Conservation (phyloP, 2,113 vertebrate genomes). For the Platichthys flesus region DNA sequence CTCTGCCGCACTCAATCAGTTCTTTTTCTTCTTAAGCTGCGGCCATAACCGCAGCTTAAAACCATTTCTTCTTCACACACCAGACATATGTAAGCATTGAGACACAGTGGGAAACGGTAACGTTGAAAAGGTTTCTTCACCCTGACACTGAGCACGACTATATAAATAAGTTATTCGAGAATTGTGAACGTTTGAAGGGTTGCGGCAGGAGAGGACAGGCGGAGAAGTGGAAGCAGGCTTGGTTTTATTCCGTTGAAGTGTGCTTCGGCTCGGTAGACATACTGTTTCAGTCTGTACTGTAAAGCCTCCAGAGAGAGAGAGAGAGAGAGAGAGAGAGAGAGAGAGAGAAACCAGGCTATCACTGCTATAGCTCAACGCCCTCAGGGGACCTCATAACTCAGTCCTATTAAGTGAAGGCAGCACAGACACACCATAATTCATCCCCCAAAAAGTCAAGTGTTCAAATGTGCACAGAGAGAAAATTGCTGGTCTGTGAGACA, state of each 20-base stretch:
- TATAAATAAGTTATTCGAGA: neutral
- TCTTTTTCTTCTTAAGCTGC: constrained; percentile 3
- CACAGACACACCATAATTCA: constrained; percentile 44
- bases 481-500: constrained; percentile 31
- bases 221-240: neutral
- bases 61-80: neutral
- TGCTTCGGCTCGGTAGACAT: neutral
- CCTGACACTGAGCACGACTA: neutral
- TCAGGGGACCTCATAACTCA: constrained; percentile 55
- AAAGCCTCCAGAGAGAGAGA: constrained; percentile 8
- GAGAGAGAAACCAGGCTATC: constrained; percentile 23
- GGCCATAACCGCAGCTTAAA: neutral
- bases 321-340: constrained; percentile 28
- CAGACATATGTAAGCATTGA: neutral
- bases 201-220: neutral
- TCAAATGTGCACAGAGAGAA: constrained; percentile 38
- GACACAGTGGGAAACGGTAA: neutral
- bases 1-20: constrained; percentile 6
- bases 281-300: constrained; percentile 5
- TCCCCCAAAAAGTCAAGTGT: constrained; percentile 25
- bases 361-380: constrained; percentile 15
- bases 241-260: neutral
- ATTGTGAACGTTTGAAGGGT: neutral
- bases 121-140: neutral
- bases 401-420: constrained; percentile 38